Conservation (phyloP, 2,113 vertebrate genomes). For the Heterotilapia buettikoferi region DNA sequence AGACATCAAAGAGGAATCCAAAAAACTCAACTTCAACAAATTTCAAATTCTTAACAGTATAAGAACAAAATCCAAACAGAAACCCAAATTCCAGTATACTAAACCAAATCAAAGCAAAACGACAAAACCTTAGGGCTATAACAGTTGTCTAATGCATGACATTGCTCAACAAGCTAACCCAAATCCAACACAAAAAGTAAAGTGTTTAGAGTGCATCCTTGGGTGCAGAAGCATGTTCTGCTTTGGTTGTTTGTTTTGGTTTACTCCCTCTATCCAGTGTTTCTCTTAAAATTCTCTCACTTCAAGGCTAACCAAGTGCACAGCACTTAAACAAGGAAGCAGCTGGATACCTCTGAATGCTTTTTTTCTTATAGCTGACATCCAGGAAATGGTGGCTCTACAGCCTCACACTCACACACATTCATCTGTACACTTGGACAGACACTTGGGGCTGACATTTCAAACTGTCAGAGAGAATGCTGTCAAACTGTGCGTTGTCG, state of each 20-base stretch:
- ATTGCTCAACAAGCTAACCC: neutral
- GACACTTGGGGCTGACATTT: slow-evolving; percentile 64
- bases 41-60: neutral
- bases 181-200: neutral
- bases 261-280: neutral
- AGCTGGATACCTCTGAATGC: slow-evolving; percentile 10
- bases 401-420: neutral
- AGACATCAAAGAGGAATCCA: neutral
- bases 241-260: neutral
- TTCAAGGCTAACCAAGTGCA: slow-evolving; percentile 13
- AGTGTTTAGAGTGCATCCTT: neutral
- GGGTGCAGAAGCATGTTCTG: neutral
- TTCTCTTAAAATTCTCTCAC: neutral
- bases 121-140: neutral
- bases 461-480: slow-evolving; percentile 56
- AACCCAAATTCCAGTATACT: neutral
- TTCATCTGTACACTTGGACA: slow-evolving; percentile 26
- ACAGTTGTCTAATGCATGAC: neutral
- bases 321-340: slow-evolving; percentile 2
- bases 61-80: neutral
- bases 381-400: slow-evolving; percentile 22
- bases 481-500: slow-evolving; percentile 48
- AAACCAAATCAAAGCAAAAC: neutral
- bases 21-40: neutral
- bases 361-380: slow-evolving; percentile 24